phyloP scores from a whole-genome alignment of 2,113 vertebrate species.

The Martes martes region DNA sequence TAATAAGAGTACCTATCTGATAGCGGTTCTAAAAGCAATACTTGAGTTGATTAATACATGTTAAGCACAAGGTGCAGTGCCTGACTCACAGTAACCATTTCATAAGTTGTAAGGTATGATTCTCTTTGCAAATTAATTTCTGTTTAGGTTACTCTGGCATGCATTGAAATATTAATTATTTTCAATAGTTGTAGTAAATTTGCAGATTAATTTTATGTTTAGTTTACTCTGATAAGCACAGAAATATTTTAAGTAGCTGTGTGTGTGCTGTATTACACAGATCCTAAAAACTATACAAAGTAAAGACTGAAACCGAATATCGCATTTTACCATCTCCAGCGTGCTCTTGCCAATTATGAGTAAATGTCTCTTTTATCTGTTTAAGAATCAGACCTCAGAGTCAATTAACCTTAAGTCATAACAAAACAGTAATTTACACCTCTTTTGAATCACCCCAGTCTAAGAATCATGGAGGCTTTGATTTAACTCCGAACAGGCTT shows the following conservation, averaged over 20 bases:
- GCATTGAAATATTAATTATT: not conserved
- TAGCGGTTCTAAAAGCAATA: not conserved
- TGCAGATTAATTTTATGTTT: constrained; percentile 16
- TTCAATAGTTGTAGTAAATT: not conserved
- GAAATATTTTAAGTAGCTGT: constrained; percentile 29
- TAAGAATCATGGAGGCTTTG: not conserved
- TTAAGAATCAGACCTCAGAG: constrained; percentile 12
- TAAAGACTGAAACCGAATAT: constrained; percentile 18
- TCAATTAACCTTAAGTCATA: constrained; percentile 17
- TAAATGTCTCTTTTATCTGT: not conserved
- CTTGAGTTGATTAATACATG: not conserved
- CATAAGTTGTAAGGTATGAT: not conserved
- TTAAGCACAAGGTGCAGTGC: not conserved
- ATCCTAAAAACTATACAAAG: constrained; percentile 1
- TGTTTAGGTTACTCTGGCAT: not conserved
- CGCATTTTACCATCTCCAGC: not conserved
- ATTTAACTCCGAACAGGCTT: not conserved
- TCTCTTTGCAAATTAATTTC: constrained; percentile 26
- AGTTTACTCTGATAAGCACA: not conserved
- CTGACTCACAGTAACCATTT: not conserved
- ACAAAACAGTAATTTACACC: not conserved
- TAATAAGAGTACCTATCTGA: not conserved
- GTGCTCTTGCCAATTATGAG: constrained; percentile 11
- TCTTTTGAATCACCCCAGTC: not conserved
- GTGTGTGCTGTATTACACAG: not conserved